Base-by-base conservation (phyloP, 2,113 vertebrate species). In the Thamnaconus septentrionalis region DNA sequence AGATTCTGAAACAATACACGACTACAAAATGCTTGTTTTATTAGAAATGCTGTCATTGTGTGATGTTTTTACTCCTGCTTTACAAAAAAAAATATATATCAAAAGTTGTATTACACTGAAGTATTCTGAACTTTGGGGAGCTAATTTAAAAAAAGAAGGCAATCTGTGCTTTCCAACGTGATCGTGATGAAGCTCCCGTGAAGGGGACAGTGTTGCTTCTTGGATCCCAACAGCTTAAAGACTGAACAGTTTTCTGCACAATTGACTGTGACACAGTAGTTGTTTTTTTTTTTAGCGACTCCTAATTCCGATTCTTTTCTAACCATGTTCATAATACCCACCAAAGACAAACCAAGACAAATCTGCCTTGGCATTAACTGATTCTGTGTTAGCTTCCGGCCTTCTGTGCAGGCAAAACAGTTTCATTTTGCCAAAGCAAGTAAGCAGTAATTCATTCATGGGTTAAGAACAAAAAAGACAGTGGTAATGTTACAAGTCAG, bases 401-500 rank as follows among this genome's bases (percentile, higher is more conserved):
- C 5, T 45, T 6, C 44, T 45, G 44, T 45, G 5, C 7, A 45
- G 7, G 44, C 44, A 45, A 7, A 59, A 49, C 43, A 80, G 76
- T 78, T 83, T 83, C 75, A 75, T 75, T 66, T 57, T 57, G 18
- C 57, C 43, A 66, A 80, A 71, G 71, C 81, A 87, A 85, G 83
- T 81, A 57, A 80, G 71, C 73, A 48, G 73, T 83, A 64, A 71
- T 64, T 73, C 10, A 50, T 11, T 7, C 5, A 50, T 50, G 9
- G 56, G 71, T 64, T 76, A 81, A 85, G 86, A 86, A 81, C 78
- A 85, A 86, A 81, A 73, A 63, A 55, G 67, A 72, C 40, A 68
- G 55, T 81, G 69, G 55, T 59, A 81, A 79, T 52, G 61, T 76
- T 75, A 82, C 69, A 78, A 80, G 76, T 81, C 55, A 71, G 64